Conservation (phyloP, 2,888 invertebrate species). For the Aphidoletes aphidimyza region DNA sequence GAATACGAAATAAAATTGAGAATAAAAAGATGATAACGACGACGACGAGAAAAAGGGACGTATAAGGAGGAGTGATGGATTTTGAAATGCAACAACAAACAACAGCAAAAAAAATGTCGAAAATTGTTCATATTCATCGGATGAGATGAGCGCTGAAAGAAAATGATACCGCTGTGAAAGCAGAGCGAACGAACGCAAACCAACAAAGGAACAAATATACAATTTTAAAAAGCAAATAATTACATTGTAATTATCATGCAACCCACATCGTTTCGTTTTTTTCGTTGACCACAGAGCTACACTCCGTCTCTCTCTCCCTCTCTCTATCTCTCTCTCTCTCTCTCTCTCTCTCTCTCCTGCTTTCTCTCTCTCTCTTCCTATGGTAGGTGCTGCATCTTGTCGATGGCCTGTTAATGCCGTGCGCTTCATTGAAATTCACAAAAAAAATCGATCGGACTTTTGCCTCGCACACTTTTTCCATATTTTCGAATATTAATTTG, state of each 20-base stretch:
- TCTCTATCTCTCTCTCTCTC: not conserved
- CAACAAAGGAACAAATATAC: slow-evolving; percentile 51
- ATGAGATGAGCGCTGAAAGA: slow-evolving; percentile 27
- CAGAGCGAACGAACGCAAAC: slow-evolving; percentile 21
- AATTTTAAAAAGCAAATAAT: slow-evolving; percentile 52
- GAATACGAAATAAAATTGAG: not conserved
- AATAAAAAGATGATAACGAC: not conserved
- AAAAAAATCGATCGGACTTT: no score
- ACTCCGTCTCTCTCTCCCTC: not conserved
- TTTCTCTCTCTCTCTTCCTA: no score
- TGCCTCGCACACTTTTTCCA: no score
- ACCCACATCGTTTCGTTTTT: slow-evolving; percentile 47
- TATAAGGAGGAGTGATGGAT: not conserved
- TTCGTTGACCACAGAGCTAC: not conserved
- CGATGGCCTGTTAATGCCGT: no score
- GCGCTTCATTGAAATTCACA: no score
- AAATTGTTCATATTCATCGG: slow-evolving; percentile 43
- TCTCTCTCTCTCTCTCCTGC: not conserved
- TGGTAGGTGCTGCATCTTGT: no score
- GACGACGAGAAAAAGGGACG: not conserved
- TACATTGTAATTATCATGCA: slow-evolving; percentile 47
- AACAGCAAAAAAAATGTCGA: not conserved
- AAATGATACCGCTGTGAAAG: slow-evolving; percentile 42
- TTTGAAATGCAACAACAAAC: not conserved
- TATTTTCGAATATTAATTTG: no score